Base-by-base conservation (phyloP, 2,888 invertebrate genomes). In the Miltochrista miniata region DNA sequence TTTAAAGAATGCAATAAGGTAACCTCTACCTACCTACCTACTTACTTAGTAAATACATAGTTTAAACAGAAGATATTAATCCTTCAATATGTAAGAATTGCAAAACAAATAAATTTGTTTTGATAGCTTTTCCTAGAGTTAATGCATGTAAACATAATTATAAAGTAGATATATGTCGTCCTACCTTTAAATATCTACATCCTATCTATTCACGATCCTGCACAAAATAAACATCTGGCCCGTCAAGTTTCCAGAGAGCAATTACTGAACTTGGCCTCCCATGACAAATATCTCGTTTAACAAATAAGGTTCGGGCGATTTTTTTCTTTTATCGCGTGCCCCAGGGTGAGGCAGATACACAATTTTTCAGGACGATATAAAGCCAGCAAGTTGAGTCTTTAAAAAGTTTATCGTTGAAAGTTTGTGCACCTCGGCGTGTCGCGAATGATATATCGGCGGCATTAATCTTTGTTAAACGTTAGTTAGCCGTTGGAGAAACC, bases 351-450 rank as follows among this genome's bases (percentile, higher is more conserved):
- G 72, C 72, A 81, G 88, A 86, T 89, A 90, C 84, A 90, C 89
- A 88, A 89, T 90, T 90, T 91, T 90, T 90, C 88, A 90, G 80
- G 72, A 75, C 81, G 88, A 89, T 88, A 89, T 89, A 85, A 74
- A 74, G 77, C 73, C 69, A 74, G 73, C 76, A 81, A 87, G 79
- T 85, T 81, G 83, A 90, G 89, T 91, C 88, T 89, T 90, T 90
- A 90, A 90, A 68, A 91, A 90, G 88, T 91, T 90, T 88, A 90
- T 90, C 90, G 79, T 72, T 72, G 74, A 80, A 87, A 86, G 83
- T 88, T 87, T 70, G 87, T 84, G 78, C 83, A 87, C 87, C 87
- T 84, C 79, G 75, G 68, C 72, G 76, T 74, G 79, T 72, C 79
- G 74, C 73, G 75, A 72, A 85, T 90, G 90, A 89, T 87, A 82